Evolutionary conservation across 2,797 vertebrate genomes (phyloP).

Genomic region (Sparus aurata): DNA sequence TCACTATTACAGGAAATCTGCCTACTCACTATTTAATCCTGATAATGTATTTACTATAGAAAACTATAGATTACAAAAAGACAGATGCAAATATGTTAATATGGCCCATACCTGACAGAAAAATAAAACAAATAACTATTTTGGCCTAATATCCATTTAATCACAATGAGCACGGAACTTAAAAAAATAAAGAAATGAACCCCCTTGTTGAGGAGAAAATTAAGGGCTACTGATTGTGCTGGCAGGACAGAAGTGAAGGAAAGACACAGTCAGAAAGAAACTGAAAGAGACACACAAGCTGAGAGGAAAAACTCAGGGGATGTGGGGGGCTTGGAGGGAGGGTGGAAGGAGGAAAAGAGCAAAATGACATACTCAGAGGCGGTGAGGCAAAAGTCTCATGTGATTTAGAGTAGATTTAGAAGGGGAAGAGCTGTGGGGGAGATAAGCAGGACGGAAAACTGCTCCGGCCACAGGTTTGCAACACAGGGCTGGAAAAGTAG

Average conservation of each 20-base stretch:
- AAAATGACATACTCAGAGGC: constrained; percentile 72
- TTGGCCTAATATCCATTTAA: constrained; percentile 3
- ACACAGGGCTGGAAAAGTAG: constrained; percentile 44
- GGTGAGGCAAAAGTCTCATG: constrained; percentile 69
- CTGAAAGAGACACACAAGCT: constrained; percentile 47
- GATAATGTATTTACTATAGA: too few relatives aligned
- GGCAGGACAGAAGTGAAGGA: constrained; percentile 26
- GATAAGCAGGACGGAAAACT: constrained; percentile 63
- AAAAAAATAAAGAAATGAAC: constrained; percentile 9
- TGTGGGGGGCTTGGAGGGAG: constrained; percentile 13
- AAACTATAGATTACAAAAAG: not conserved
- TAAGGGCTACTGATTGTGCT: constrained; percentile 33
- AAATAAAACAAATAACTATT: too few relatives aligned
- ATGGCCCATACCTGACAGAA: not conserved
- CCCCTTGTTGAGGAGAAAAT: constrained; percentile 33
- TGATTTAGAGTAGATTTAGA: constrained; percentile 72
- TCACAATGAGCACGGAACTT: not conserved
- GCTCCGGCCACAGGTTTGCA: constrained; percentile 61
- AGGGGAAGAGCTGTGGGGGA: constrained; percentile 61
- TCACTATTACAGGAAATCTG: too few relatives aligned
- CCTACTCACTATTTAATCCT: too few relatives aligned
- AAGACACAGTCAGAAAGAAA: constrained; percentile 57
- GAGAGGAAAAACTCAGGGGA: constrained; percentile 54
- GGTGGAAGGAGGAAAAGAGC: constrained; percentile 29
- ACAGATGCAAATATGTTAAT: not conserved